Evolutionary conservation across 1,140 invertebrate genomes (phyloP), one percentile per base, ranked within the genome.

Genomic region (Panulirus ornatus): DNA sequence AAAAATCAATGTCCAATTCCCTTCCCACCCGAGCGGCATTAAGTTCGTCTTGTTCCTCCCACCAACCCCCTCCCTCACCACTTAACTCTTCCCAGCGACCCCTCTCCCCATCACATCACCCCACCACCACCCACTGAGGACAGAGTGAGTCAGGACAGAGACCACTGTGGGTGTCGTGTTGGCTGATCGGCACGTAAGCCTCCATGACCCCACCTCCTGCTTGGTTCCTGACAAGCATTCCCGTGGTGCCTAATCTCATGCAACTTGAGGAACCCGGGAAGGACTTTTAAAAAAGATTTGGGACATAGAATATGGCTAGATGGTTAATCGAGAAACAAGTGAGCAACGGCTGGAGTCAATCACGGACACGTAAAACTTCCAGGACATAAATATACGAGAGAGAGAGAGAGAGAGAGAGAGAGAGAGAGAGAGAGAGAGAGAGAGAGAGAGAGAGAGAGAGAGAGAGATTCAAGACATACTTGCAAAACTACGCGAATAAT

Each of bases 361-460:
- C 51, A 11, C 9, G 51, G 22, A 9, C 22, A 9, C 9, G 22
- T 22, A 58, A 58, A 58, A 58, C n/a, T n/a, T n/a, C n/a, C n/a
- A n/a, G n/a, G n/a, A n/a, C n/a, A n/a, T n/a, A 22, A 54, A 22
- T 19, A 34, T 34, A 34, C 3, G 40, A 79, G 30, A n/a, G 22
- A n/a, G 42, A 30, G 19, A 47, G 47, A 44, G 27, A 5, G 38
- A 79, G 47, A 36, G 0, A 51, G 51, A n/a, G 1, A 16, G 40
- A 81, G 3, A 54, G 78, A 81, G 78, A 54, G 44, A 81, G 78
- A 54, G 78, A 81, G 78, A 81, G 78, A 81, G 78, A 54, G 78
- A 54, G 44, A 81, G 78, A 54, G 78, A 47, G 78, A 81, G 78
- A 81, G 44, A 79, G 76, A 47, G 40, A 79, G 76, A 47, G 76